Evolutionary conservation across 1,140 invertebrate genomes (phyloP), one percentile per base, ranked within the genome.

Genomic region (Venturia canescens): DNA sequence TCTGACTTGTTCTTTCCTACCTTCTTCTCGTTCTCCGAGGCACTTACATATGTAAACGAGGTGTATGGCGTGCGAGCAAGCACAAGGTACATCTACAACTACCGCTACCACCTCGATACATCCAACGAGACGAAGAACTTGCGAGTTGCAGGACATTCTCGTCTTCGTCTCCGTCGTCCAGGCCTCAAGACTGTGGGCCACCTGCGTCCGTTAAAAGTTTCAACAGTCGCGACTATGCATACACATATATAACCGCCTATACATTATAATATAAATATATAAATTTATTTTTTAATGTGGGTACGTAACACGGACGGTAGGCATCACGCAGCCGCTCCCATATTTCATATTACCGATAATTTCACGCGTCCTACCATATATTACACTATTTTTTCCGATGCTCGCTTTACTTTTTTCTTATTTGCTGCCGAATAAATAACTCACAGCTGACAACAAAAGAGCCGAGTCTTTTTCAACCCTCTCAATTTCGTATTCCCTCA

Each of bases 281-380:
- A n/a, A 23, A n/a, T 57, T n/a, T 21, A 57, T 57, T 23, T n/a
- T 57, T 44, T 4, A 44, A 23, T 23, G 18, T 57, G 53, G 18
- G 13, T 57, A 57, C 21, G 53, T 57, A 21, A 57, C 53, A 23
- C 53, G n/a, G 53, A 77, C 74, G 82, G 79, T 4, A 44, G 11
- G 38, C 38, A 44, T 44, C 38, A 44, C 82, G 84, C 88, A 89
- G 88, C 88, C 88, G 88, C 87, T 86, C 87, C 80, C 86, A 88
- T 90, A 89, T 89, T 88, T 90, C 87, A 89, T 90, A 89, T 89
- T 88, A 88, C 84, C 86, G 87, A 89, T 88, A 90, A 90, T 89
- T 84, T 84, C 86, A 88, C 85, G 85, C 83, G 27, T 29, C 79
- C 86, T 84, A 82, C 72, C 78, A 75, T 72, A 26, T 63, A 23